Evolutionary conservation across 2,888 invertebrate species (phyloP).

Genomic region (Junonia oenone): DNA sequence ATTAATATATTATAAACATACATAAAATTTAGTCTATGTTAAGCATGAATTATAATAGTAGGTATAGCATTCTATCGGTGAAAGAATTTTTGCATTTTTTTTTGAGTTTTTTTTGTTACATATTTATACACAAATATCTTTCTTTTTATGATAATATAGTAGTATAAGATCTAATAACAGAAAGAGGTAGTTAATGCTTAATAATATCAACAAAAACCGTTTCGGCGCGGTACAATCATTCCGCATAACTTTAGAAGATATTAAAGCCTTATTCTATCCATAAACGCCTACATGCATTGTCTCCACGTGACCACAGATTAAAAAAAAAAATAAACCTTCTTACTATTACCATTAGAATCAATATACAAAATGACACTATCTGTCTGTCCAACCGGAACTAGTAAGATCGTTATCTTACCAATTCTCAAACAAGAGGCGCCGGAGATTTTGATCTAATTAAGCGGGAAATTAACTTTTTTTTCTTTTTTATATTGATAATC

Average conservation of each 20-base stretch:
- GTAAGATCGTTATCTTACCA: constrained; percentile 22
- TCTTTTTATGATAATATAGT: too few species aligned
- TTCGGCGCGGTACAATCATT: neutral
- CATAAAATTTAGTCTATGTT: too few species aligned
- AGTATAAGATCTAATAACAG: too few species aligned
- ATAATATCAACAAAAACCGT: neutral
- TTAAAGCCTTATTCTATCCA: constrained; percentile 4
- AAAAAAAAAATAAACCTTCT: neutral
- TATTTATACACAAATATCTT: too few species aligned
- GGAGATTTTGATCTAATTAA: constrained; percentile 27
- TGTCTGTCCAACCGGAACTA: constrained; percentile 21
- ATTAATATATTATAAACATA: too few species aligned
- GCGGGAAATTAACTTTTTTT: constrained; percentile 23
- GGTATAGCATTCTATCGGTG: too few species aligned
- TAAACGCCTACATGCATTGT: constrained; percentile 12
- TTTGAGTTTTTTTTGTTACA: too few species aligned
- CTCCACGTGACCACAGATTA: neutral
- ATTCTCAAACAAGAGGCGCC: constrained; percentile 24
- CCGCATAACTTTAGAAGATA: neutral
- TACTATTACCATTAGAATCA: neutral
- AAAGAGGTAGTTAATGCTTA: neutral
- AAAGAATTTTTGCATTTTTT: too few species aligned
- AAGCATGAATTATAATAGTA: too few species aligned
- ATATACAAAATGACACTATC: neutral
- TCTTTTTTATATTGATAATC: constrained; percentile 7